Base-by-base conservation (phyloP, 2,113 vertebrate genomes). In the Zapornia atra region DNA sequence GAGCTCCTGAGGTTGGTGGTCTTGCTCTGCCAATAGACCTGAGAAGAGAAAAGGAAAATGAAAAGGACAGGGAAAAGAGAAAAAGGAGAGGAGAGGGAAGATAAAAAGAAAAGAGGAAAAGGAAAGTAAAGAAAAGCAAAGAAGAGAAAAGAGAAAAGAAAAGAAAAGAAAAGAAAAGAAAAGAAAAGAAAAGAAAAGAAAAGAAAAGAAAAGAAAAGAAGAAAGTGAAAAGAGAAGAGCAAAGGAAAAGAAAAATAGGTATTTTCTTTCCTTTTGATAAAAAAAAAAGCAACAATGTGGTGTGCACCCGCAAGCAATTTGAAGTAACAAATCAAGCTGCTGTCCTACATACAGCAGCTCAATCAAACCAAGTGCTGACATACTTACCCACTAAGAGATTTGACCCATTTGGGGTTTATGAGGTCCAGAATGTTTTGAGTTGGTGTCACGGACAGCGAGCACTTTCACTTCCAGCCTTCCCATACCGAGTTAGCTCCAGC, bases 401-500 rank as follows among this genome's bases (percentile, higher is more conserved):
- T 77, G 15, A 61, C 6, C 29, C 13, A 17, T 88, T 34, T 29
- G 34, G 68, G 48, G 22, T 11, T 86, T 25, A 51, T 3, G 24
- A 70, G 24, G 42, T 28, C 31, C 66, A 81, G 59, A 64, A 51
- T 44, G 59, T 21, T 86, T 93, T 77, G 38, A 3, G 1, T 11
- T n/a, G 46, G 53, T 12, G 1, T 34, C 40, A 44, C 0, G 0
- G 40, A 12, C 59, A 86, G 28, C 38, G 34, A 19, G 36, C 11
- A 13, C 61, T 53, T 70, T 54, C 57, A 57, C 42, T 86, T 70
- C 83, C 77, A 80, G 8, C 53, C 15, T 53, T 89, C 31, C 22
- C 38, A 14, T 25, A 22, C 18, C 61, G 31, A 63, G 77, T 88
- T 77, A 88, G 40, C 28, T 66, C 50, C 44, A 66, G 19, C 5